A percentile compares a stretch with the other conserved stretches of the same genome.
Conservation (phyloP, 2,797 vertebrate species). For the Myripristis murdjan region DNA sequence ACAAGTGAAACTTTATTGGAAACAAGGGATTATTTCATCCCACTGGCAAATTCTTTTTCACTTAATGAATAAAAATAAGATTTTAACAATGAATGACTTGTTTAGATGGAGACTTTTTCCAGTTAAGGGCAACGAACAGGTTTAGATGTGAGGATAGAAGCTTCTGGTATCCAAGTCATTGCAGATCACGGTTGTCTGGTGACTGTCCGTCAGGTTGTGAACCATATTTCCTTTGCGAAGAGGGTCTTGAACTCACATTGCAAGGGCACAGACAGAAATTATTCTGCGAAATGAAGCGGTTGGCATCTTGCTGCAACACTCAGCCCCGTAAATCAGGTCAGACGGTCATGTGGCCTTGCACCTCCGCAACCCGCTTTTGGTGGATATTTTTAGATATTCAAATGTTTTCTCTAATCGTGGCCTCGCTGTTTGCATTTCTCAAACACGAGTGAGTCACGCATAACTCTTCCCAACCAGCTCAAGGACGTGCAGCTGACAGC, state of each 20-base stretch:
- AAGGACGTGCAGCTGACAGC: constrained; percentile 48
- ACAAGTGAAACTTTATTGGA: too few relatives aligned
- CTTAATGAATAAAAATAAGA: too few relatives aligned
- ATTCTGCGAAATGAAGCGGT: constrained; percentile 33
- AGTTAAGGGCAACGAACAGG: neutral
- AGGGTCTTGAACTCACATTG: neutral
- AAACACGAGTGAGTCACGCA: constrained; percentile 44
- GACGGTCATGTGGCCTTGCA: too few relatives aligned
- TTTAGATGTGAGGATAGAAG: neutral
- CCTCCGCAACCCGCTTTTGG: constrained; percentile 13
- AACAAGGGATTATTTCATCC: too few relatives aligned
- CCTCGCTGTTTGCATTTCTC: constrained; percentile 23
- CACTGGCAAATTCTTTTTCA: too few relatives aligned
- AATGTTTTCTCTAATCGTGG: constrained; percentile 5
- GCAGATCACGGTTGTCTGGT: neutral
- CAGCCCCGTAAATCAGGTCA: too few relatives aligned
- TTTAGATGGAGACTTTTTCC: too few relatives aligned
- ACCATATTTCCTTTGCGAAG: neutral
- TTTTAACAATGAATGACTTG: too few relatives aligned
- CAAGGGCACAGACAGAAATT: too few relatives aligned
- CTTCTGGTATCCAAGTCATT: neutral
- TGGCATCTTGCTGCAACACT: too few relatives aligned
- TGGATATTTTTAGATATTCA: constrained; percentile 35
- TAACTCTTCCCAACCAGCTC: constrained; percentile 33
- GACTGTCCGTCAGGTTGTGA: too few relatives aligned